Percentiles rank a stretch among this genome's conserved stretches.
phyloP scores from a whole-genome alignment of 2,888 invertebrate genomes.

The Pantelozetes paolii region DNA sequence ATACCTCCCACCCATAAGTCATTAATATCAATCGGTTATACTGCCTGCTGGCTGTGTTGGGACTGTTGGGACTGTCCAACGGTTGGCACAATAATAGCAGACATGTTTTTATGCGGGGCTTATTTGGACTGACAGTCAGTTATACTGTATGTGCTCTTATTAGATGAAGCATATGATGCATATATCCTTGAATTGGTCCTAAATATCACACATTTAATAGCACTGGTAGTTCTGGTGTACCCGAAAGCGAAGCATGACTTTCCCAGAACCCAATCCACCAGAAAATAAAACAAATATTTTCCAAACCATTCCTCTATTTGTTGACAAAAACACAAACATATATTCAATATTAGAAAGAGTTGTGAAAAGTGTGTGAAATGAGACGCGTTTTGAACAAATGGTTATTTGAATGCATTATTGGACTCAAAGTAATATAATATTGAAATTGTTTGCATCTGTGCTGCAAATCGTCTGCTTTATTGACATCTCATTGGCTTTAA shows the following conservation, averaged over 20 bases:
- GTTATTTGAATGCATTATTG: constrained; percentile 21
- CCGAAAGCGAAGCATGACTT: background rate
- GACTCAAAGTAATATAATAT: constrained; percentile 17
- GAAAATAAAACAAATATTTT: constrained; percentile 30
- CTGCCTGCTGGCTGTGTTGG: constrained; percentile 34
- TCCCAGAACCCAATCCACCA: constrained; percentile 22
- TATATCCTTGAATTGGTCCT: constrained; percentile 31
- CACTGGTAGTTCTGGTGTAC: background rate
- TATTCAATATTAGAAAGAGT: background rate
- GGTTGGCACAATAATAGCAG: constrained; percentile 31
- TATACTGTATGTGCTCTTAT: constrained; percentile 19
- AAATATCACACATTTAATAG: constrained; percentile 1
- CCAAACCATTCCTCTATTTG: background rate
- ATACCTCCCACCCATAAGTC: constrained; percentile 37
- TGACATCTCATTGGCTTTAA: constrained; percentile 15
- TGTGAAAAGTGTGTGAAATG: background rate
- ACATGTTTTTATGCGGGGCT: constrained; percentile 9
- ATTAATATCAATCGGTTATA: constrained; percentile 38
- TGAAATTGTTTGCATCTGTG: constrained; percentile 27
- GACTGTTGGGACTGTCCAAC: constrained; percentile 29
- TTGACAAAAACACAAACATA: constrained; percentile 5
- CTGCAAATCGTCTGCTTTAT: constrained; percentile 16
- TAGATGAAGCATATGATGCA: constrained; percentile 32
- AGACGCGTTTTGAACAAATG: background rate
- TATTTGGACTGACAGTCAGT: constrained; percentile 14